Evolutionary conservation across 2,113 vertebrate genomes (phyloP), one percentile per base, ranked within the genome.

Genomic region (Diphyllodes magnificus): DNA sequence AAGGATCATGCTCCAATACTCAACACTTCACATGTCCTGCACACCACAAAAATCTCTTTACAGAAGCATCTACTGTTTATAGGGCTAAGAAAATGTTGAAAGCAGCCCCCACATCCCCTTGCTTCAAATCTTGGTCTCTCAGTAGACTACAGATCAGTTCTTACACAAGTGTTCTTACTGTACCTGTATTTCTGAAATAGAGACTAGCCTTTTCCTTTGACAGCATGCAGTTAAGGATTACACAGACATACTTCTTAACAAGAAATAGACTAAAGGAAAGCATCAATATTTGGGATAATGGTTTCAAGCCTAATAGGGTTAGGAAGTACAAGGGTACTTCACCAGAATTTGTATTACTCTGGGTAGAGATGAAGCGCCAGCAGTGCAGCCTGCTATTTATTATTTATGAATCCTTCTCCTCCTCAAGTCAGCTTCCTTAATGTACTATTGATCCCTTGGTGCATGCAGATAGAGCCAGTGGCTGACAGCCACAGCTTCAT

Each of bases 401-500:
- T 98, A 99, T 98, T 98, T 98, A 99, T 98, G 96, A 98, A 98
- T 98, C 98, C 98, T 98, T 97, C 97, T 97, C 61, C 85, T 96
- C 87, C 97, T 95, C 82, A 93, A 96, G 97, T 98, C 98, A 98
- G 98, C 97, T 98, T 95, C 97, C 96, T 96, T 98, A 97, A 97
- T 97, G 96, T 96, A 78, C 94, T 98, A 99, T 98, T 98, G 98
- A 99, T 99, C 98, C 72, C 95, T 96, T 79, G 88, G 90, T 86
- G 69, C 82, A 96, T 91, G 91, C 20, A 96, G 88, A 96, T 39
- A 88, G 53, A 95, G 76, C 73, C 66, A 93, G 47, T 92, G 72
- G 96, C 72, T 96, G 96, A 96, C 66, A 93, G 93, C 42, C 88
- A 93, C 13, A 30, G 54, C 86, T 94, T 63, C 56, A 78, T 1